Conservation (phyloP, 2,797 vertebrate genomes). For the Sebastolobus altivelis region DNA sequence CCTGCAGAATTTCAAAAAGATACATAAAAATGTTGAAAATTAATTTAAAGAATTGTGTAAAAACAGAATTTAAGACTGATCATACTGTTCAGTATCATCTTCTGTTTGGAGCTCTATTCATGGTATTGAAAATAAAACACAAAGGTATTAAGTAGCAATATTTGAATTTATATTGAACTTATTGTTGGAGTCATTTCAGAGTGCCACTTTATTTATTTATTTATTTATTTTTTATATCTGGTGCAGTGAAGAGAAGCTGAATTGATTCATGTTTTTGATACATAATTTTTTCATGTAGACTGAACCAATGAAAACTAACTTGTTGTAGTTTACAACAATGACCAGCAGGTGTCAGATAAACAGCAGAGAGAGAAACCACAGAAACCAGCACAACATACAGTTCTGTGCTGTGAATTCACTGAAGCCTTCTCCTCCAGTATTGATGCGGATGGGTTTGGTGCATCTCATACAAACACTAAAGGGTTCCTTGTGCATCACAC, state of each 20-base stretch:
- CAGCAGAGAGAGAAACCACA: neutral
- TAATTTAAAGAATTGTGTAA: no score
- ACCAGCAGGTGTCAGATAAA: conserved; percentile 54
- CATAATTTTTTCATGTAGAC: no score
- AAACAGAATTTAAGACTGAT: neutral
- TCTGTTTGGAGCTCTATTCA: neutral
- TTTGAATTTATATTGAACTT: neutral
- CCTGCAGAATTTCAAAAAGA: neutral
- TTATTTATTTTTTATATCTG: no score
- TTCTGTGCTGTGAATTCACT: no score
- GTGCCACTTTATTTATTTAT: no score
- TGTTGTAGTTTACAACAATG: neutral
- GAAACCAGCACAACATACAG: neutral
- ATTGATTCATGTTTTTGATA: neutral
- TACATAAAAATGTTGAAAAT: no score
- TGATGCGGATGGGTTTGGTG: no score
- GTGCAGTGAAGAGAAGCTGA: neutral
- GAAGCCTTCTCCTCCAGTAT: no score
- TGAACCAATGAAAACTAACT: neutral
- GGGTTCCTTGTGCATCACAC: no score
- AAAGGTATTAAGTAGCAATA: neutral
- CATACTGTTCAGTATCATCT: neutral
- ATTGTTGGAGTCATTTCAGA: neutral
- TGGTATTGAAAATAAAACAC: neutral
- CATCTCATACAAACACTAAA: no score